Base-by-base conservation (phyloP, 2,888 invertebrate genomes). In the Hyposoter didymator region DNA sequence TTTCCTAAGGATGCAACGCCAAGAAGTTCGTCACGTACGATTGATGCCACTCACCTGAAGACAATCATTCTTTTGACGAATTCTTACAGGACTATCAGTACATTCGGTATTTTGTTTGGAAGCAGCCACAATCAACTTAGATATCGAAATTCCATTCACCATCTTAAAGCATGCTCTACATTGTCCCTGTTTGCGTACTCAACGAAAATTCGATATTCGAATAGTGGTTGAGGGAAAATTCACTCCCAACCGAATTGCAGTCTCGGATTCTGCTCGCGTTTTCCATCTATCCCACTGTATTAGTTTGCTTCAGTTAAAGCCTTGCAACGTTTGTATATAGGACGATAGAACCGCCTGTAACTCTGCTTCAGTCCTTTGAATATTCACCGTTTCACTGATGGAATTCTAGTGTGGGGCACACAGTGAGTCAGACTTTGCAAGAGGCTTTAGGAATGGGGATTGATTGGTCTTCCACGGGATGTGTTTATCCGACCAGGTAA, bases 321-420 rank as follows among this genome's bases (percentile, higher is more conserved):
- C 28, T 73, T 32, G 76, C 52, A 45, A 55, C 49, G 73, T 32
- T 19, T 62, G 62, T 59, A 69, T 55, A 32, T 66, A 78, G 47
- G 14, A 70, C n/a, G 81, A 73, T 35, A 78, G 73, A 52, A 69
- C 83, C n/a, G 78, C 78, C 78, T 78, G 78, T 78, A 78, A 78
- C 62, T 62, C 78, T 39, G 35, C 66, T 52, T 66, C 72, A 43
- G 52, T 67, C 84, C 81, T 74, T 81, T 84, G 81, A 84, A 81
- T 81, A 81, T 84, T 84, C 84, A 84, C 81, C 64, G 76, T 47
- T 73, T 83, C 72, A 43, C 84, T 84, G 84, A 84, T 84, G 84
- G 84, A 81, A 81, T 84, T 81, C 78, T 43, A 78, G 72, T 76
- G 81, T 81, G 84, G 59, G 19, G 70, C 59, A 59, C 81, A 49